These are phyloP conservation scores for Cyanistes caeruleus DNA, from an alignment of 2,113 vertebrate genomes.

Conservation along the genomic window DNA sequence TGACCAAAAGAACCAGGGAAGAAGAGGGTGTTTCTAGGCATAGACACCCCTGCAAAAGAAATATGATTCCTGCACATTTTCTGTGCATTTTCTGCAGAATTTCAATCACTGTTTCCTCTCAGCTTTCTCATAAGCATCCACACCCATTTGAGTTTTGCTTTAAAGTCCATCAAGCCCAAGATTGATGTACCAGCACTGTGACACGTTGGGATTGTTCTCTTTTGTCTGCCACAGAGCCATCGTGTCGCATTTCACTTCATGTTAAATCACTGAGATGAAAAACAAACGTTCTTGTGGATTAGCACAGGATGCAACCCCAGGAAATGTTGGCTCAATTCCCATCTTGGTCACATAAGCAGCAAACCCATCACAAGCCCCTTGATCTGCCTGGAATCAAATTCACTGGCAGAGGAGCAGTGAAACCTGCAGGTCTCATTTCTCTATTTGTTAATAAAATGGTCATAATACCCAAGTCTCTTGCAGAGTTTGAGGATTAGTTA, in stretches of 20 bases:
- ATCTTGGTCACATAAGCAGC: background rate
- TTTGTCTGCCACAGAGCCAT: background rate
- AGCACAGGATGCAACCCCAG: background rate
- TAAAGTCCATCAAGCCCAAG: background rate
- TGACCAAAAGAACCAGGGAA: background rate
- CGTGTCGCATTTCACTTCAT: background rate
- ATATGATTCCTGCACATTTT: background rate
- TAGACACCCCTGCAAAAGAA: background rate
- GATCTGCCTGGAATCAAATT: background rate
- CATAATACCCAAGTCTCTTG: background rate
- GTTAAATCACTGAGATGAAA: background rate
- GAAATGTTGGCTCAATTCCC: background rate
- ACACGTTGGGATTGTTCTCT: background rate
- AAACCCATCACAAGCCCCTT: background rate
- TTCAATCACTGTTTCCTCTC: background rate
- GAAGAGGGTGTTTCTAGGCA: rapidly evolving
- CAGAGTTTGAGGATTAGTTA: background rate
- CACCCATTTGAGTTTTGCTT: background rate
- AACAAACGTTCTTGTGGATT: background rate
- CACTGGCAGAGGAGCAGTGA: background rate
- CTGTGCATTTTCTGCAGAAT: background rate
- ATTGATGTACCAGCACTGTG: background rate
- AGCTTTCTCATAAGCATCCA: background rate
- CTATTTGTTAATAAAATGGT: background rate
- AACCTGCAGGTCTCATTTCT: background rate